Conservation (phyloP, 1,140 invertebrate genomes). For the Drosophila gunungcola region DNA sequence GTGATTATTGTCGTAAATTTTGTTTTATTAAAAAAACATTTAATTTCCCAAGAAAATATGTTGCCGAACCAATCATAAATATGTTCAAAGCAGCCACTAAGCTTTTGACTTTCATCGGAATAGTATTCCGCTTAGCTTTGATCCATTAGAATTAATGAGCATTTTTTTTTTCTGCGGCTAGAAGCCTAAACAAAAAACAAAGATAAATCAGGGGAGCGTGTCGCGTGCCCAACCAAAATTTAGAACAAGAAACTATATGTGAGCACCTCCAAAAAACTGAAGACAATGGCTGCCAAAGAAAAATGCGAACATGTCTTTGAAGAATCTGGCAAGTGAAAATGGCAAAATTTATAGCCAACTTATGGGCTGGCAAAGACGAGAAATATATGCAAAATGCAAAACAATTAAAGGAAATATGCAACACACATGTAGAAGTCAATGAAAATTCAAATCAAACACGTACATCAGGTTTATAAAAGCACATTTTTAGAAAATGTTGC, state of each 20-base stretch:
- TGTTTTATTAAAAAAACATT: slow-evolving; percentile 51
- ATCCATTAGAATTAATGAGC: slow-evolving; percentile 38
- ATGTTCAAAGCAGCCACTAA: slow-evolving; percentile 31
- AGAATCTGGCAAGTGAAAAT: slow-evolving; percentile 40
- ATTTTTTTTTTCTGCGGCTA: slow-evolving; percentile 4
- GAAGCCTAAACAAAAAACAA: slow-evolving; percentile 22
- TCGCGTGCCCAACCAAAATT: slow-evolving; percentile 59
- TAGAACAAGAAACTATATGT: slow-evolving; percentile 21
- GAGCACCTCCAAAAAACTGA: slow-evolving; percentile 13
- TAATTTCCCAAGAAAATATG: slow-evolving; percentile 26
- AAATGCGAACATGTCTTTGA: slow-evolving; percentile 26
- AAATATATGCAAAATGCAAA: slow-evolving; percentile 1
- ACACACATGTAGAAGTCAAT: too few relatives aligned
- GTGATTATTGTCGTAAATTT: slow-evolving; percentile 37
- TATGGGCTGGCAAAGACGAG: slow-evolving; percentile 20
- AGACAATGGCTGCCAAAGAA: slow-evolving; percentile 37
- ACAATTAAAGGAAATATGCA: slow-evolving; percentile 15
- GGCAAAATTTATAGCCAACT: slow-evolving; percentile 59
- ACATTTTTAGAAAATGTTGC: slow-evolving; percentile 3
- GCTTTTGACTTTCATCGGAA: slow-evolving; percentile 30
- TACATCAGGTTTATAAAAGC: background rate
- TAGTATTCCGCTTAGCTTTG: slow-evolving; percentile 38
- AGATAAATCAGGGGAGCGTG: slow-evolving; percentile 67
- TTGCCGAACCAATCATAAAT: slow-evolving; percentile 49
- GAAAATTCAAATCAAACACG: background rate